Percentiles rank a stretch among this genome's conserved stretches.
Conservation (phyloP, 1,140 invertebrate species). For the Drosophila murphyi region DNA sequence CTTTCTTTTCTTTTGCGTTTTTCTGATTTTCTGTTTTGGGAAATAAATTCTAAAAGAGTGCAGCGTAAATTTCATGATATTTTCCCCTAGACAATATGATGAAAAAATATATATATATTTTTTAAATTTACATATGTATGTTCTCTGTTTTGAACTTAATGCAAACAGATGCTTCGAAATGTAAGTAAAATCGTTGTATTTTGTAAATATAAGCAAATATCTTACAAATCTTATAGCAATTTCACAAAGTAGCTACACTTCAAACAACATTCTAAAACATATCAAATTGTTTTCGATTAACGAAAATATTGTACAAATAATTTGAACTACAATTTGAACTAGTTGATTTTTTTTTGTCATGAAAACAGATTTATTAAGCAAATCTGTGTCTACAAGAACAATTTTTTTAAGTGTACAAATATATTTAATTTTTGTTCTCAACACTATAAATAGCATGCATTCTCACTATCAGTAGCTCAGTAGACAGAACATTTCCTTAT, state of each 20-base stretch:
- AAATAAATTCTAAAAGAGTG: background rate
- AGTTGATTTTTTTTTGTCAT: too few species aligned
- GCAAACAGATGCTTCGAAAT: constrained; percentile 80
- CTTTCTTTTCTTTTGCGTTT: constrained; percentile 2
- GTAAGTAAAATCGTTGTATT: constrained; percentile 60
- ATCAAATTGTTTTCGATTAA: background rate
- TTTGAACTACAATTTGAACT: too few species aligned
- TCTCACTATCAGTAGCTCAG: constrained; percentile 25
- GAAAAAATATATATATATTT: constrained; percentile 2
- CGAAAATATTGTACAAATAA: too few species aligned
- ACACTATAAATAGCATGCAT: constrained; percentile 29
- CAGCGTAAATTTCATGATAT: constrained; percentile 3
- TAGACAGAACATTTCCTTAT: constrained; percentile 21
- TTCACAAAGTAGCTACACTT: constrained; percentile 4
- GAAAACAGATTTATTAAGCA: too few species aligned
- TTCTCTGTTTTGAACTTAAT: constrained; percentile 73
- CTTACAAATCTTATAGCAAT: constrained; percentile 28
- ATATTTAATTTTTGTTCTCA: background rate
- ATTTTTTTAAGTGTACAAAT: background rate
- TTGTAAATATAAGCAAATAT: constrained; percentile 8
- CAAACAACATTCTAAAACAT: background rate
- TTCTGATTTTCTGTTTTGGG: background rate
- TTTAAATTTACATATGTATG: constrained; percentile 46
- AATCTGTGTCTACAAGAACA: background rate
- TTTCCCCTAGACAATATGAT: background rate